Evolutionary conservation across 2,888 invertebrate species (phyloP).

Genomic region (Teleogryllus oceanicus): DNA sequence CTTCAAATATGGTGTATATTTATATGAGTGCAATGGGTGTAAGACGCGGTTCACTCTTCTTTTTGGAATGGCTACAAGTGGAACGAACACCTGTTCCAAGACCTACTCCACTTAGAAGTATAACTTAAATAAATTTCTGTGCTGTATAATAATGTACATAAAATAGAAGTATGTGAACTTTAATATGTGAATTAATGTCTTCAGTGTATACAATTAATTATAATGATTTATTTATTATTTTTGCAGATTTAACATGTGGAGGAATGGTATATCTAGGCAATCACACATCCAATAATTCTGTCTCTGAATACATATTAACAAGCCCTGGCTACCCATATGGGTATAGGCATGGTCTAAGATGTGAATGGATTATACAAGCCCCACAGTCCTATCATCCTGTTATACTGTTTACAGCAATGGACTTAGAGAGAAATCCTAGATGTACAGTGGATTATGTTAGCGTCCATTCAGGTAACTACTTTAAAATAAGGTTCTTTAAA

Average conservation of each 20-base stretch:
- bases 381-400: constrained; percentile 58
- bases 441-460: constrained; percentile 63
- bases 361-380: constrained; percentile 70
- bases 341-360: constrained; percentile 61
- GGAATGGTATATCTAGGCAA: constrained; percentile 43
- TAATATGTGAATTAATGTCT: no score
- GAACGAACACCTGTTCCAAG: constrained; percentile 4
- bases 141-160: no score
- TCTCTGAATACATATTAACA: constrained; percentile 47
- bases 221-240: background rate
- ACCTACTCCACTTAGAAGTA: background rate
- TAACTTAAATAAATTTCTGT: no score
- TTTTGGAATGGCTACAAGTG: constrained; percentile 53
- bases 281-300: background rate
- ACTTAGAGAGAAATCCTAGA: constrained; percentile 56
- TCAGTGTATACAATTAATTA: no score
- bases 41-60: constrained; percentile 52
- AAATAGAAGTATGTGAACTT: no score
- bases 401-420: constrained; percentile 56
- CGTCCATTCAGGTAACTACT: constrained; percentile 55
- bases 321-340: constrained; percentile 76
- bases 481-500: no score
- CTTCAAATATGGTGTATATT: constrained; percentile 64
- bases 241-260: constrained; percentile 46
- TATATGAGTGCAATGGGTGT: constrained; percentile 50